A percentile compares a stretch with the other conserved stretches of the same genome.
phyloP scores from a whole-genome alignment of 2,113 vertebrate genomes.

The Ammodytes marinus region DNA sequence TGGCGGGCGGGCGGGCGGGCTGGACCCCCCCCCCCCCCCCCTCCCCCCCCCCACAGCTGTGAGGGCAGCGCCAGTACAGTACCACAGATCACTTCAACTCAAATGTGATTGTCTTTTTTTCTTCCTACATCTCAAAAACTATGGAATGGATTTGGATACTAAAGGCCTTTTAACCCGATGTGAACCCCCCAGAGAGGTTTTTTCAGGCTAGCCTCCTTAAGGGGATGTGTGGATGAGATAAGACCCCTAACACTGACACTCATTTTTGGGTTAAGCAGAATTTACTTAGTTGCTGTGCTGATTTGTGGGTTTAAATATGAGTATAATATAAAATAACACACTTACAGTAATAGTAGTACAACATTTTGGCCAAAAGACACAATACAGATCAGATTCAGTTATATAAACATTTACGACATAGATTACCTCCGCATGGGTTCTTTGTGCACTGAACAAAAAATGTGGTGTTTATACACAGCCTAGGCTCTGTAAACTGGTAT shows the following conservation, averaged over 20 bases:
- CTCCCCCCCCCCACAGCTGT: slow-evolving; percentile 13
- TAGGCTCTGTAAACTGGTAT: too few relatives aligned
- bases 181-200: background rate
- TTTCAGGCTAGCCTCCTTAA: background rate
- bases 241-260: background rate
- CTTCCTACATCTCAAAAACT: slow-evolving; percentile 1
- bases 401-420: background rate
- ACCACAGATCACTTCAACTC: slow-evolving; percentile 32
- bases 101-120: slow-evolving; percentile 20
- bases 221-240: background rate
- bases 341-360: background rate
- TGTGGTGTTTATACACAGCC: too few relatives aligned
- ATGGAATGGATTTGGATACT: slow-evolving; percentile 17
- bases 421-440: too few relatives aligned
- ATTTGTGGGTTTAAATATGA: background rate
- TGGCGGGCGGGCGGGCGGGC: slow-evolving; percentile 53
- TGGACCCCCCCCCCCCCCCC: slow-evolving; percentile 41
- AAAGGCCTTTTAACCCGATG: slow-evolving; percentile 28
- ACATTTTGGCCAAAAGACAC: background rate
- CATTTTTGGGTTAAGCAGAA: background rate
- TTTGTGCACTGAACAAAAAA: too few relatives aligned
- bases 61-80: slow-evolving; percentile 30
- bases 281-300: background rate
- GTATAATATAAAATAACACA: background rate
- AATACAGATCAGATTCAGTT: background rate